Percentiles rank a stretch among this genome's conserved stretches.
Evolutionary conservation across 2,113 vertebrate species (phyloP).

Genomic region (Prinia subflava): DNA sequence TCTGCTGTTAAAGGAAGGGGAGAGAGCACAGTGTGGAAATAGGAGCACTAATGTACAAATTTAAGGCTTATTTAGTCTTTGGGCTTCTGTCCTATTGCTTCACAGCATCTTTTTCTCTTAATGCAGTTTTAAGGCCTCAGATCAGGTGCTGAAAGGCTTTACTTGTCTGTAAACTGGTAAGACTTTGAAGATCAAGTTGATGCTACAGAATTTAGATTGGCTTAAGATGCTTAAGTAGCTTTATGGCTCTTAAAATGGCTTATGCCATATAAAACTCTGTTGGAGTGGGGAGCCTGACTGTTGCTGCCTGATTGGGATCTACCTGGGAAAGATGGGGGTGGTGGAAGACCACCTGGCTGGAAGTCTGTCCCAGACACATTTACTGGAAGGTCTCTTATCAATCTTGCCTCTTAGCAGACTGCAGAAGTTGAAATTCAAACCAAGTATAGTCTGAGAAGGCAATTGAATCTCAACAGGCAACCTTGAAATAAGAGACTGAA

Average conservation of each 20-base stretch:
- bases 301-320: neutral
- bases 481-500: neutral
- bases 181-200: slow-evolving; percentile 7
- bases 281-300: neutral
- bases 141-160: slow-evolving; percentile 6
- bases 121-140: neutral
- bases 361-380: neutral
- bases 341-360: neutral
- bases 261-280: neutral
- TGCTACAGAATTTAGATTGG: neutral
- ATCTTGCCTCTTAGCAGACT: neutral
- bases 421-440: neutral
- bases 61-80: neutral
- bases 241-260: slow-evolving; percentile 33
- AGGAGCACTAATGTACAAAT: neutral
- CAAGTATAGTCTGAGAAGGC: neutral
- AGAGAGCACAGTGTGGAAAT: neutral
- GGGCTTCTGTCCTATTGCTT: neutral
- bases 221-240: slow-evolving; percentile 40
- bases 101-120: neutral
- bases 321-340: neutral
- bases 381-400: neutral
- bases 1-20: neutral
- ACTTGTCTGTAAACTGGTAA: neutral
- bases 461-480: neutral